Evolutionary conservation across 2,888 invertebrate species (phyloP), one percentile per base, ranked within the genome.

Genomic region (Lasiommata megera): DNA sequence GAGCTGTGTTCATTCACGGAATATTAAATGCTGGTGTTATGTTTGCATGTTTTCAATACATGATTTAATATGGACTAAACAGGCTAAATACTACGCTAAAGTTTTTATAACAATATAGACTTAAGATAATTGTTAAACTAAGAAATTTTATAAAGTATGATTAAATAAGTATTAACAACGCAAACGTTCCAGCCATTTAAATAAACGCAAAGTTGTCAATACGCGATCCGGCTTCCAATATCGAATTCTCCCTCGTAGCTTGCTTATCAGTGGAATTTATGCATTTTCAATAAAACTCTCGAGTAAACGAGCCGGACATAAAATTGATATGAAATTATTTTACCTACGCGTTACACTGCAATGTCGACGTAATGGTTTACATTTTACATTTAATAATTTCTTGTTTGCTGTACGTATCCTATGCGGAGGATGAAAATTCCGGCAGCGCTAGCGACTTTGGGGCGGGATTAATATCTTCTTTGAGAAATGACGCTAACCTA

Each of bases 221-320:
- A 44, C 51, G 34, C 52, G 34, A 23, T 37, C 43, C 47, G 38
- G 58, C 37, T 53, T 57, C 55, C 43, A 44, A 56, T 60, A 51
- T 48, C 58, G 44, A 55, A 58, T 63, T 58, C 63, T 44, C 48
- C 53, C 57, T 51, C 61, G 67, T 60, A 58, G 56, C 56, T 50
- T 59, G 74, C 74, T 82, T 81, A 84, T 85, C 79, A 72, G 65
- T 47, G 58, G 60, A 77, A 76, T 84, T 84, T 80, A 81, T 82
- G 76, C 62, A 72, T 75, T 76, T 73, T 67, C 77, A 74, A 80
- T 83, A 84, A 84, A 83, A 84, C 69, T 47, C 41, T 51, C 54
- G 54, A 60, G 60, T 60, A 67, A 68, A 58, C 66, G 60, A 65
- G 56, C 57, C 43, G 63, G 50, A 60, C 58, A 64, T 66, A 63